Evolutionary conservation across 2,888 invertebrate species (phyloP).

Genomic region (Mimumesa dahlbomi): DNA sequence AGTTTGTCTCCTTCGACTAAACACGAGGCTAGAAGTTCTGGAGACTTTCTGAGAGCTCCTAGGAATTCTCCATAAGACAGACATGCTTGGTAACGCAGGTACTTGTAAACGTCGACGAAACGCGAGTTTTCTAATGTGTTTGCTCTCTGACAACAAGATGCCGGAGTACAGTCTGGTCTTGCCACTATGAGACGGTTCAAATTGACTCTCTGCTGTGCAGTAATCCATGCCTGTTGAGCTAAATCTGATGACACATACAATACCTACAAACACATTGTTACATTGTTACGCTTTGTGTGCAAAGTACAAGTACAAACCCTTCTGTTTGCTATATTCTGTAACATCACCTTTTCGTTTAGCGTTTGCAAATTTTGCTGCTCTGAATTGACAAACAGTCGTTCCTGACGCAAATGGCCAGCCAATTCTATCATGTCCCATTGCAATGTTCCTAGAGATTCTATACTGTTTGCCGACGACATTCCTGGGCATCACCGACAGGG

Average conservation of each 20-base stretch:
- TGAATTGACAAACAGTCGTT: slow-evolving; percentile 92
- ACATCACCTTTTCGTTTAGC: slow-evolving; percentile 86
- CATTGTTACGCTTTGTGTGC: neutral
- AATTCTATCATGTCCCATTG: slow-evolving; percentile 84
- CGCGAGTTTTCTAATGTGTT: slow-evolving; percentile 84
- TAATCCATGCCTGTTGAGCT: slow-evolving; percentile 91
- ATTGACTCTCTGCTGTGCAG: slow-evolving; percentile 92
- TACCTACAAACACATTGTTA: slow-evolving; percentile 76
- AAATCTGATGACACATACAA: slow-evolving; percentile 82
- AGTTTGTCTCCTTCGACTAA: slow-evolving; percentile 86
- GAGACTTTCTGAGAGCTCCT: slow-evolving; percentile 85
- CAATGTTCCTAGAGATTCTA: slow-evolving; percentile 75
- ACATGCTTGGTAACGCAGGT: slow-evolving; percentile 90
- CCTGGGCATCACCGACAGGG: slow-evolving; percentile 47
- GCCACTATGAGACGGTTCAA: slow-evolving; percentile 89
- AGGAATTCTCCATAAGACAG: slow-evolving; percentile 87
- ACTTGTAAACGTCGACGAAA: slow-evolving; percentile 92
- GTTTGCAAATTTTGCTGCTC: slow-evolving; percentile 91
- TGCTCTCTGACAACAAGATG: slow-evolving; percentile 88
- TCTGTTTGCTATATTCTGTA: too few species aligned
- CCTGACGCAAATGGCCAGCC: slow-evolving; percentile 88
- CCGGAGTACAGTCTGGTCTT: slow-evolving; percentile 88
- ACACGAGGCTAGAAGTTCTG: slow-evolving; percentile 86
- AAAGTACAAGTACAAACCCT: too few species aligned
- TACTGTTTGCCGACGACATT: slow-evolving; percentile 78